Evolutionary conservation across 2,113 vertebrate species (phyloP).

Genomic region (Riparia riparia): DNA sequence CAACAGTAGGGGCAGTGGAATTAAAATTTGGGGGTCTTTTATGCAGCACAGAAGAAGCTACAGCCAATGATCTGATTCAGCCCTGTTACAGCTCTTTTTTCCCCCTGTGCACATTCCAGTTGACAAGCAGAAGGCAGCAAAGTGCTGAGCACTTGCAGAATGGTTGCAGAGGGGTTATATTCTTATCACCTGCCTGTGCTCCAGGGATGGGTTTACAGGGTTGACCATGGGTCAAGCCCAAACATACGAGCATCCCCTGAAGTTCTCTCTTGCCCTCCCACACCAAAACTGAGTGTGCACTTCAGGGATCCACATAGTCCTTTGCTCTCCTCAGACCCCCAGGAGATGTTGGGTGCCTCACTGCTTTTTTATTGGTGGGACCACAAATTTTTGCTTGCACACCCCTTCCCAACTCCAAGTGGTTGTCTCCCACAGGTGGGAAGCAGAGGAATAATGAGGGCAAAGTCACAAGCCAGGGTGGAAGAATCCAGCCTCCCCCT

Average conservation of each 20-base stretch:
- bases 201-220: background rate
- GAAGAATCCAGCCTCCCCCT: background rate
- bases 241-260: rapidly evolving
- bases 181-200: background rate
- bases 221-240: background rate
- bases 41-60: background rate
- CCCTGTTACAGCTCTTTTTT: background rate
- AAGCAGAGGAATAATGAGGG: background rate
- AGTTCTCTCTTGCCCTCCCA: background rate
- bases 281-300: background rate
- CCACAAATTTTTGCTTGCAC: background rate
- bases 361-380: background rate
- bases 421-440: background rate
- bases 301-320: background rate
- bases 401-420: rapidly evolving
- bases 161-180: background rate
- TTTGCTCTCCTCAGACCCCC: background rate
- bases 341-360: background rate
- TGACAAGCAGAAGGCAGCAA: background rate
- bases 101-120: background rate
- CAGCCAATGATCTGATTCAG: background rate
- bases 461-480: background rate
- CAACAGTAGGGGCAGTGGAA: background rate
- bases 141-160: background rate
- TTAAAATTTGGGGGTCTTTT: background rate